These are phyloP conservation scores for Eupsilia transversa DNA, from an alignment of 2,888 invertebrate species.

Conservation along the genomic window DNA sequence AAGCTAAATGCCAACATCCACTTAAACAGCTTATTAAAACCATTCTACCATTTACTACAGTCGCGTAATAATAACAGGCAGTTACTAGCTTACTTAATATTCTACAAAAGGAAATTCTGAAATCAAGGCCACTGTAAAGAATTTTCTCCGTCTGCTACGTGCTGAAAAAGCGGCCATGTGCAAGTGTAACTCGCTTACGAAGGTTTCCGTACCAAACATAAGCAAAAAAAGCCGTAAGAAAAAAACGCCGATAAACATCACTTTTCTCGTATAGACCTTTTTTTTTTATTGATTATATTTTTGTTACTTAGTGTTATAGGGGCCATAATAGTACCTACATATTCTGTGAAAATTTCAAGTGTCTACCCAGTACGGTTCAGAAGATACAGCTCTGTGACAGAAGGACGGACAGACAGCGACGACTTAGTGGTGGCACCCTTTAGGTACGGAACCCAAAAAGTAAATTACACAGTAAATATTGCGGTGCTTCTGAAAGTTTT, in stretches of 20 bases:
- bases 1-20: slow-evolving; percentile 2
- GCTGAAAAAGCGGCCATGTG: slow-evolving; percentile 27
- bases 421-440: not conserved
- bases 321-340: too few species aligned
- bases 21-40: slow-evolving; percentile 23
- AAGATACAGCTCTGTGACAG: not conserved
- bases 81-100: slow-evolving; percentile 44
- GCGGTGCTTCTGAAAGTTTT: slow-evolving; percentile 36
- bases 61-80: slow-evolving; percentile 25
- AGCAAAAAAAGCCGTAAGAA: not conserved
- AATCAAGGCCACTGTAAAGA: slow-evolving; percentile 40
- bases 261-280: too few species aligned
- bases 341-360: not conserved
- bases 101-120: slow-evolving; percentile 46
- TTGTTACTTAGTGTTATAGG: too few species aligned
- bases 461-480: slow-evolving; percentile 54
- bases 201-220: not conserved
- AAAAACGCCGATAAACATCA: not conserved
- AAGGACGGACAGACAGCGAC: not conserved
- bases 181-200: not conserved
- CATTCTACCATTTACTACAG: not conserved
- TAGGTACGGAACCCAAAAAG: slow-evolving; percentile 3
- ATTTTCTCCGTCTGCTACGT: slow-evolving; percentile 44
- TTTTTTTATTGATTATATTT: too few species aligned
- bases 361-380: not conserved